Conservation (phyloP, 2,888 invertebrate species). For the Nineta flava region DNA sequence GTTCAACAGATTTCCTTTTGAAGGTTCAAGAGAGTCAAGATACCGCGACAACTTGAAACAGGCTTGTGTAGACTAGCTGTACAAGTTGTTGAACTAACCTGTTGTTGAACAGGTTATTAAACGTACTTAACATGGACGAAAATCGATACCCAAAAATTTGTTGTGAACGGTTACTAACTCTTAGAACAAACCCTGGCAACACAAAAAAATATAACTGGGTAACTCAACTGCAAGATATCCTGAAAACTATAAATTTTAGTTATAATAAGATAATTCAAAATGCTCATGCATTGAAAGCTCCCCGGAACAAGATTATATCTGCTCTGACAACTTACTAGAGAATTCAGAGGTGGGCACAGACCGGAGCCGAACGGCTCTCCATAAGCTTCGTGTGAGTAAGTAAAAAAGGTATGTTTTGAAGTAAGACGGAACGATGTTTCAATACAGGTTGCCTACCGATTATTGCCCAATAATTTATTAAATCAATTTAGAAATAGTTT, state of each 20-base stretch:
- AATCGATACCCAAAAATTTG: background rate
- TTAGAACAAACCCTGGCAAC: background rate
- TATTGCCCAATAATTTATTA: no score
- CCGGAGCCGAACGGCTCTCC: no score
- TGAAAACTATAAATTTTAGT: background rate
- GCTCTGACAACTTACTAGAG: background rate
- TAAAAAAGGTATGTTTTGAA: no score
- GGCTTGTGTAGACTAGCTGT: background rate
- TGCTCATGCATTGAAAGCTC: background rate
- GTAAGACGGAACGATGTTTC: no score
- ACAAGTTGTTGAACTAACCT: background rate
- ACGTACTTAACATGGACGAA: background rate
- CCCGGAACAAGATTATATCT: background rate
- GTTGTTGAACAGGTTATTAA: background rate
- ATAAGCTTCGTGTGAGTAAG: no score
- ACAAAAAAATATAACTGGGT: background rate
- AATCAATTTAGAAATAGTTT: no score
- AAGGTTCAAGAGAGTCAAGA: no score
- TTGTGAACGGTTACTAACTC: background rate
- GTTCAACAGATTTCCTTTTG: no score
- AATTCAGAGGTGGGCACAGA: no score
- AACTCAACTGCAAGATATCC: background rate
- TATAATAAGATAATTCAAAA: background rate
- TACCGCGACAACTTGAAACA: background rate
- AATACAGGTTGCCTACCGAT: no score